phyloP scores from a whole-genome alignment of 1,140 invertebrate species.

The Oppia nitens region DNA sequence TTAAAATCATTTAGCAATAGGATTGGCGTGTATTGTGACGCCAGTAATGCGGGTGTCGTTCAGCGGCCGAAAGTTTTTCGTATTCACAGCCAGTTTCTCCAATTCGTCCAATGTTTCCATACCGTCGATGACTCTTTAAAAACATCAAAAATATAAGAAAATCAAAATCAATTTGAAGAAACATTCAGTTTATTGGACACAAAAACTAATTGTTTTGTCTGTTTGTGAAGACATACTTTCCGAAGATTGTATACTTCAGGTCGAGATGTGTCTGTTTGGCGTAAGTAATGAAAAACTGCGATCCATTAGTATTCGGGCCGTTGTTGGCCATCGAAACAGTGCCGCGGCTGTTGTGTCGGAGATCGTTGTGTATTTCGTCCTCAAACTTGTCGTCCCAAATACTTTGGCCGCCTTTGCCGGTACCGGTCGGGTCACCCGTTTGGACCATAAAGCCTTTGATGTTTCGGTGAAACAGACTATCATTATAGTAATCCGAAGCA shows the following conservation, averaged over 20 bases:
- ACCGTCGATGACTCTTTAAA: conserved; percentile 85
- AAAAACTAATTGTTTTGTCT: no score
- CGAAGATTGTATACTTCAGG: conserved; percentile 92
- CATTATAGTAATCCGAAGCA: conserved; percentile 88
- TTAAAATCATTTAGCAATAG: conserved; percentile 50
- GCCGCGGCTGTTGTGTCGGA: conserved; percentile 69
- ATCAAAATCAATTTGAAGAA: neutral
- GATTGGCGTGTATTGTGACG: conserved; percentile 91
- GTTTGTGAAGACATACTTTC: conserved; percentile 70
- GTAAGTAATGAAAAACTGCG: conserved; percentile 94
- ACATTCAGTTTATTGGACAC: neutral
- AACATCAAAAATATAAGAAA: conserved; percentile 18
- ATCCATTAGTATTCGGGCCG: conserved; percentile 94
- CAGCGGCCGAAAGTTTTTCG: conserved; percentile 73
- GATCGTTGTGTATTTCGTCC: conserved; percentile 86
- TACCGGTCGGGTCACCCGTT: conserved; percentile 35
- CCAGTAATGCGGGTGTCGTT: conserved; percentile 65
- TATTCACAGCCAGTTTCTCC: conserved; percentile 84
- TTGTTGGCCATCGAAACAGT: conserved; percentile 97
- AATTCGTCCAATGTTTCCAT: conserved; percentile 87
- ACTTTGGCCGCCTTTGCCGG: conserved; percentile 79
- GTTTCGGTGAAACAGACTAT: conserved; percentile 82
- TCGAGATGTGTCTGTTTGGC: conserved; percentile 85
- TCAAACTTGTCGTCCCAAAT: conserved; percentile 86
- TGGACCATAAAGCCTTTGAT: conserved; percentile 95